These are phyloP conservation scores for Trypoxylus dichotomus DNA, from an alignment of 1,140 invertebrate species.

Conservation along the genomic window DNA sequence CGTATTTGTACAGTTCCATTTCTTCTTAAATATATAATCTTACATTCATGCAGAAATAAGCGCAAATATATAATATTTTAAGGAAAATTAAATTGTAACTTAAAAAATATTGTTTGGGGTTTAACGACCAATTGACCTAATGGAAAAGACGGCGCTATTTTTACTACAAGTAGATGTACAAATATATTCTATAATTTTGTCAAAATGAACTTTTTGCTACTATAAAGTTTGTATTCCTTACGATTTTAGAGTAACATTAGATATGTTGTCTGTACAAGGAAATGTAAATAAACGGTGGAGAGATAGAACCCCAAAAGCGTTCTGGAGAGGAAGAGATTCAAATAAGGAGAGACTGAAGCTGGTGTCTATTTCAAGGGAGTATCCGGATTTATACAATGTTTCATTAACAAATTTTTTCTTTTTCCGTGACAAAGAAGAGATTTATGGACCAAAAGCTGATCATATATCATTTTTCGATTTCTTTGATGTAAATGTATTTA, in stretches of 20 bases:
- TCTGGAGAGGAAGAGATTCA: slow-evolving; percentile 93
- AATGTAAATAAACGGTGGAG: slow-evolving; percentile 74
- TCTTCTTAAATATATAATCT: no score
- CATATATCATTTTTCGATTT: slow-evolving; percentile 93
- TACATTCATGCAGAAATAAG: no score
- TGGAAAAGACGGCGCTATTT: no score
- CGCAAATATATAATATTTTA: no score
- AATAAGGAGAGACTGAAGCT: slow-evolving; percentile 79
- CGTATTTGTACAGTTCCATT: no score
- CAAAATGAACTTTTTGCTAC: no score
- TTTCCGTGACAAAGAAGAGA: slow-evolving; percentile 80
- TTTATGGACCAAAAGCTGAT: slow-evolving; percentile 76
- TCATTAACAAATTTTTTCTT: slow-evolving; percentile 97
- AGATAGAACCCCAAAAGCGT: slow-evolving; percentile 73
- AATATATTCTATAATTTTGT: no score
- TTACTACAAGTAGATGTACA: no score
- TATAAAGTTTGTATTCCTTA: neutral
- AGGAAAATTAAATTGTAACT: no score
- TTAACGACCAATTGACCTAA: no score
- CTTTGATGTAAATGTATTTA: slow-evolving; percentile 77
- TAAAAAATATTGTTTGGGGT: no score
- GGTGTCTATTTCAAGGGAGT: slow-evolving; percentile 73
- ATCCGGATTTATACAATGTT: slow-evolving; percentile 86
- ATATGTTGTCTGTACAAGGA: slow-evolving; percentile 87
- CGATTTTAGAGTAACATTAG: slow-evolving; percentile 75